A percentile compares a stretch with the other conserved stretches of the same genome.
Evolutionary conservation across 2,797 vertebrate genomes (phyloP).

Genomic region (Lateolabrax maculatus): DNA sequence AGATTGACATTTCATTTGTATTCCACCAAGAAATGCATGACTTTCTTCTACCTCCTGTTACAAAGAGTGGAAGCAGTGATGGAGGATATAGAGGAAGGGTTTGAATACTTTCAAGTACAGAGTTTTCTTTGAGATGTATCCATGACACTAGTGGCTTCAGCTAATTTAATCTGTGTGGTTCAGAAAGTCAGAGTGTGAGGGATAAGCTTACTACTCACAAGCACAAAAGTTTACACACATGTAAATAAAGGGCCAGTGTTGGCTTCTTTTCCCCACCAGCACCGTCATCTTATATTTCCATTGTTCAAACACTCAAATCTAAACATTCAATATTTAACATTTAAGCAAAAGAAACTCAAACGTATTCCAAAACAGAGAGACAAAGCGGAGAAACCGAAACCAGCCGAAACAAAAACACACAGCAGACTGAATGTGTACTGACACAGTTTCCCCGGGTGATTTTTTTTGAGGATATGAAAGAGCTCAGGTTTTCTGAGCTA

Average conservation of each 20-base stretch:
- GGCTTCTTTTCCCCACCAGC: neutral
- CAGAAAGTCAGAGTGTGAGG: neutral
- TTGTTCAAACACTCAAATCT: neutral
- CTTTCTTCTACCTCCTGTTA: neutral
- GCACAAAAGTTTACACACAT: too few species aligned
- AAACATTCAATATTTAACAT: neutral
- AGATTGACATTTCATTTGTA: neutral
- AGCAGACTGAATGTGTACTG: neutral
- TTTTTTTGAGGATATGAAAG: conserved; percentile 27
- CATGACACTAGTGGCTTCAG: neutral
- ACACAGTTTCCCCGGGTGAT: neutral
- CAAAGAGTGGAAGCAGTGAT: neutral
- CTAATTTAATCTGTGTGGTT: neutral
- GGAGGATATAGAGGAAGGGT: neutral
- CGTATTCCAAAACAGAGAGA: neutral
- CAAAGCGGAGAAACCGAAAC: neutral
- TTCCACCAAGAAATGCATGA: neutral
- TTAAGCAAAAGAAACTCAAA: neutral
- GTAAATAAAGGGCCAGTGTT: too few species aligned
- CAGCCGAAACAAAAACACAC: neutral
- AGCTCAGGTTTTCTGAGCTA: conserved; percentile 22
- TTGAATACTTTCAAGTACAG: neutral
- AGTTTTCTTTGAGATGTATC: neutral
- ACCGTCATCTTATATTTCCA: neutral
- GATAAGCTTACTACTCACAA: neutral